These are phyloP conservation scores for Carassius auratus DNA, from an alignment of 2,113 vertebrate genomes.

Conservation along the genomic window DNA sequence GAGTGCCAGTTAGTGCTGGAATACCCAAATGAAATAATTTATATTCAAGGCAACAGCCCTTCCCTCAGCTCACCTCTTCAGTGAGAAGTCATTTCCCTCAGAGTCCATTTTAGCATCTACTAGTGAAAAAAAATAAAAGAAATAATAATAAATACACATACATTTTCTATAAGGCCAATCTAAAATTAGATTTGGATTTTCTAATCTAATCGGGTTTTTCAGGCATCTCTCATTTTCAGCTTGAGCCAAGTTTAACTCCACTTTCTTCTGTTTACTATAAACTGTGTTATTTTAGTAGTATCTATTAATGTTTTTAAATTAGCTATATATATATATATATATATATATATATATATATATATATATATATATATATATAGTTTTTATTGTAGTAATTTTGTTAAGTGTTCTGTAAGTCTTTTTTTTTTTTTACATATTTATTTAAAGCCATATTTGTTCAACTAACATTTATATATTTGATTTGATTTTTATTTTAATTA, in stretches of 20 bases:
- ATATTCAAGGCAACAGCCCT: slow-evolving; percentile 43
- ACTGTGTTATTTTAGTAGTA: background rate
- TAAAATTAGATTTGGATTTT: slow-evolving; percentile 51
- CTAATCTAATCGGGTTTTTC: slow-evolving; percentile 46
- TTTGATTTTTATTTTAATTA: background rate
- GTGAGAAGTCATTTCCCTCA: slow-evolving; percentile 47
- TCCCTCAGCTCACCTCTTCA: slow-evolving; percentile 25
- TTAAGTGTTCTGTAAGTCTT: background rate
- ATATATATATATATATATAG: background rate
- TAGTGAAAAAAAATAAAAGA: background rate
- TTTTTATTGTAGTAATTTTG: background rate
- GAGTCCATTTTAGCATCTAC: slow-evolving; percentile 50
- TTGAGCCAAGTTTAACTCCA: slow-evolving; percentile 28
- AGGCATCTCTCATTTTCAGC: slow-evolving; percentile 37
- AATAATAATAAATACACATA: slow-evolving; percentile 6
- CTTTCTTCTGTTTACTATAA: slow-evolving; percentile 27
- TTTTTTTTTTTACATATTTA: background rate
- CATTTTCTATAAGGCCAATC: slow-evolving; percentile 27
- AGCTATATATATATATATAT: background rate
- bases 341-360: background rate
- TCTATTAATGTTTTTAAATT: background rate
- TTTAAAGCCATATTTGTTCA: background rate
- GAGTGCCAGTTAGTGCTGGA: slow-evolving; percentile 33
- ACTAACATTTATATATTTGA: too few species aligned
- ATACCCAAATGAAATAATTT: slow-evolving; percentile 46